These are phyloP conservation scores for Acleris laterana DNA, from an alignment of 2,888 invertebrate genomes.

Conservation along the genomic window DNA sequence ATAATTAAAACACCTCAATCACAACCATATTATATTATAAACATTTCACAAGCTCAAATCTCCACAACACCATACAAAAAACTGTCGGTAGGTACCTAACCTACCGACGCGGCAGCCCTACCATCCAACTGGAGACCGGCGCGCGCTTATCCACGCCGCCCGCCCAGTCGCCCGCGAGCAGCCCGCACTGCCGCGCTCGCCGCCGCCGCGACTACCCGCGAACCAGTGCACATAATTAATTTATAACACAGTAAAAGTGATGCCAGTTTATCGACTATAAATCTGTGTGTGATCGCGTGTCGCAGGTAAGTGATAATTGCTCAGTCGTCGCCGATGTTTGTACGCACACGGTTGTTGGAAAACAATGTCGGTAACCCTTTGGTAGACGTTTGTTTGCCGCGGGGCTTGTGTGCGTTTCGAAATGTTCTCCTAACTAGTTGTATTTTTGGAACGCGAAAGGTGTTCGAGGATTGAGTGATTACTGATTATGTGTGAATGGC, in stretches of 20 bases:
- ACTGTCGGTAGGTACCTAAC: too few species aligned
- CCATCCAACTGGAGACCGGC: constrained; percentile 44
- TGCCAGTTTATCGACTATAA: constrained; percentile 82
- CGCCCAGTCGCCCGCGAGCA: constrained; percentile 61
- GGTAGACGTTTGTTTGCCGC: constrained; percentile 59
- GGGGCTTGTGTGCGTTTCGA: constrained; percentile 45
- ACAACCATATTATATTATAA: too few species aligned
- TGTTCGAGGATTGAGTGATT: too few species aligned
- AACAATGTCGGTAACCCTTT: constrained; percentile 66
- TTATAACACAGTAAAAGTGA: constrained; percentile 82
- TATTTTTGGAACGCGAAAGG: constrained; percentile 6
- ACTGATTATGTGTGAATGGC: too few species aligned
- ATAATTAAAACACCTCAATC: too few species aligned
- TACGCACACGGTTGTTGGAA: constrained; percentile 63
- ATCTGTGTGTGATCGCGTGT: constrained; percentile 81
- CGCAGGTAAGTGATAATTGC: constrained; percentile 84
- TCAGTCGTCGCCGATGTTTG: constrained; percentile 75
- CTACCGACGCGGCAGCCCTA: constrained; percentile 14
- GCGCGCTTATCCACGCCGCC: constrained; percentile 71
- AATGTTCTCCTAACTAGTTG: background rate
- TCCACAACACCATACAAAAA: too few species aligned
- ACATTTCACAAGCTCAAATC: too few species aligned
- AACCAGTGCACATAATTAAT: constrained; percentile 77
- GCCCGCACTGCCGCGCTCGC: constrained; percentile 60
- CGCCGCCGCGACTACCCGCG: constrained; percentile 73